phyloP scores from a whole-genome alignment of 2,888 invertebrate species.

The Creontiades dilutus region DNA sequence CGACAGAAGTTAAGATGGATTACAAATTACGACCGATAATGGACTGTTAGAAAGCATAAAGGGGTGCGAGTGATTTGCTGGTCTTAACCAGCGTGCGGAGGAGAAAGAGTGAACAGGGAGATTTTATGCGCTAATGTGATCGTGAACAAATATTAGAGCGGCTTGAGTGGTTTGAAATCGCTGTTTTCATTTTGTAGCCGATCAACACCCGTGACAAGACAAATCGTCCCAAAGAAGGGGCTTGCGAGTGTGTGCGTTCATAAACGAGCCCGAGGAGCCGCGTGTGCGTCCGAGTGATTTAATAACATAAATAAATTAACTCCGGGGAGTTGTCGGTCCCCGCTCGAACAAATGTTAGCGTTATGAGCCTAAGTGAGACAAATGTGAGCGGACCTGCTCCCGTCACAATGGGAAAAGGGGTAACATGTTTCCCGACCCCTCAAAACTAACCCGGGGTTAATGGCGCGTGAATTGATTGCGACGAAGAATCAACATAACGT shows the following conservation, averaged over 20 bases:
- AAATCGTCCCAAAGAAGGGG: slow-evolving; percentile 28
- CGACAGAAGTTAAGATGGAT: background rate
- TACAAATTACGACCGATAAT: slow-evolving; percentile 36
- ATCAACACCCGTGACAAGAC: slow-evolving; percentile 67
- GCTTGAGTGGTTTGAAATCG: slow-evolving; percentile 58
- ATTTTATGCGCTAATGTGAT: slow-evolving; percentile 44
- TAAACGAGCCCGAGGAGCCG: background rate
- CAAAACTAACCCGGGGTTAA: slow-evolving; percentile 30
- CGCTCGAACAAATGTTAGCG: slow-evolving; percentile 62
- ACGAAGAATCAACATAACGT: slow-evolving; percentile 51
- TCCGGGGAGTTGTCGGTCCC: background rate
- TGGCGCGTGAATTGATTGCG: slow-evolving; percentile 60
- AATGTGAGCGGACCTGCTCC: slow-evolving; percentile 61
- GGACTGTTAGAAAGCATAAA: slow-evolving; percentile 18
- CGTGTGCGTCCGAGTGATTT: slow-evolving; percentile 31
- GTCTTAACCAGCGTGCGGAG: background rate
- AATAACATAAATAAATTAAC: slow-evolving; percentile 68
- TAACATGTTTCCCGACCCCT: slow-evolving; percentile 34
- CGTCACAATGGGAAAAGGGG: slow-evolving; percentile 57
- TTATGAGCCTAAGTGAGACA: slow-evolving; percentile 69
- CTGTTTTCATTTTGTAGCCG: slow-evolving; percentile 64
- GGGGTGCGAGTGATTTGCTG: slow-evolving; percentile 31
- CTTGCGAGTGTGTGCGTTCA: background rate
- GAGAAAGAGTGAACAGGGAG: background rate
- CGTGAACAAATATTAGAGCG: slow-evolving; percentile 63